A percentile compares a stretch with the other conserved stretches of the same genome.
Conservation (phyloP, 2,888 invertebrate species). For the Smittia aterrima region DNA sequence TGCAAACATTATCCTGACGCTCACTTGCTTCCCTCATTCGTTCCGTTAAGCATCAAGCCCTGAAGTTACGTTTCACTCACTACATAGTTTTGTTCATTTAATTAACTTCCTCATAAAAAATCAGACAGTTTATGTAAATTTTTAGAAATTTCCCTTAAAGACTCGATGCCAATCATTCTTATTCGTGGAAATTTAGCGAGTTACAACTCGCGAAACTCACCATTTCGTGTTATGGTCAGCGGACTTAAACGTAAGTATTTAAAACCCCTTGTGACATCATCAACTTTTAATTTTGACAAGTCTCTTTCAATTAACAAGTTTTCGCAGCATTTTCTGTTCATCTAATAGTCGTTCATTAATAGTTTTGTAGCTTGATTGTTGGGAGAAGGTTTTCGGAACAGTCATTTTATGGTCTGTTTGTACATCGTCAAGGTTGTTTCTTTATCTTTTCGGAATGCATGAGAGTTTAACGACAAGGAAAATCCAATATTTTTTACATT, state of each 20-base stretch:
- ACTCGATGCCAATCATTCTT: conserved; percentile 82
- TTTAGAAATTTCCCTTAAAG: neutral
- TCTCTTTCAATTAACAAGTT: neutral
- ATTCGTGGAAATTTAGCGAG: conserved; percentile 85
- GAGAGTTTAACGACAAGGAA: neutral
- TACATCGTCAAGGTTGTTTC: neutral
- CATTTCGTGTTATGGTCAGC: conserved; percentile 83
- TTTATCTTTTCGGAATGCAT: neutral
- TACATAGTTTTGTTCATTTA: too few relatives aligned
- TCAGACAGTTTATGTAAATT: too few relatives aligned
- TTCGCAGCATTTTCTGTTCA: neutral
- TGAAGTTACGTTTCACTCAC: neutral
- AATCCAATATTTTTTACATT: conserved; percentile 6
- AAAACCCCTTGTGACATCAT: neutral
- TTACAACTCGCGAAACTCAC: conserved; percentile 76
- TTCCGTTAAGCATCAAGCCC: neutral
- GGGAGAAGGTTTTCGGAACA: neutral
- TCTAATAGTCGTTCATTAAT: neutral
- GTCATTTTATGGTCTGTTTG: neutral
- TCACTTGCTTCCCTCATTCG: neutral
- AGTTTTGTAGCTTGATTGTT: neutral
- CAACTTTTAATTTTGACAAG: neutral
- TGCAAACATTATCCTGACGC: neutral
- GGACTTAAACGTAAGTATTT: conserved; percentile 71
- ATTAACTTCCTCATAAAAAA: too few relatives aligned